Conservation (phyloP, 2,888 invertebrate genomes). For the Stenodema calcarata region DNA sequence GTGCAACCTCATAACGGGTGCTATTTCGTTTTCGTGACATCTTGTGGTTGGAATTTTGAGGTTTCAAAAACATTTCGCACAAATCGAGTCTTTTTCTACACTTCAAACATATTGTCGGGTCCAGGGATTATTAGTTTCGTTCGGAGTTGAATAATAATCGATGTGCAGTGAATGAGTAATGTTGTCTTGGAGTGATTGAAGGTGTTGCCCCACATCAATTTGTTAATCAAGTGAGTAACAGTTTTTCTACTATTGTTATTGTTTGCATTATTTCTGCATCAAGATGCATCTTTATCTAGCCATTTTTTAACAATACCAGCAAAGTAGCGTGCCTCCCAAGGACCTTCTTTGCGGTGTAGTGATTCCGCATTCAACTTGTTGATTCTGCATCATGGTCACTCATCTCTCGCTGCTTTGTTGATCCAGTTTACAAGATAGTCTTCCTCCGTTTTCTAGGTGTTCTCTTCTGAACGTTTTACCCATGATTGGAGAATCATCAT, state of each 20-base stretch:
- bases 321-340: not conserved
- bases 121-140: not conserved
- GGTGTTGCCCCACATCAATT: conserved; percentile 35
- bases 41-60: not conserved
- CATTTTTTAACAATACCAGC: not conserved
- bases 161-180: not conserved
- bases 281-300: not conserved
- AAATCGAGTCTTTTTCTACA: not conserved
- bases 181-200: not conserved
- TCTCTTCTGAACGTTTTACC: not conserved
- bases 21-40: not conserved
- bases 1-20: conserved; percentile 25
- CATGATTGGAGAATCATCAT: conserved; percentile 38
- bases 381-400: conserved; percentile 15
- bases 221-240: not conserved
- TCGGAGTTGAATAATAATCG: not conserved
- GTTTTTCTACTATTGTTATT: not conserved
- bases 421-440: not conserved
- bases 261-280: not conserved
- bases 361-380: conserved; percentile 26
- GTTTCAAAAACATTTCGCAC: not conserved
- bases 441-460: not conserved
- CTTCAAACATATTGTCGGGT: not conserved
- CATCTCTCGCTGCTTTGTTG: not conserved
- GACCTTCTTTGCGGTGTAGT: not conserved